Evolutionary conservation across 2,113 vertebrate genomes (phyloP).

Genomic region (Callaeas wilsoni): DNA sequence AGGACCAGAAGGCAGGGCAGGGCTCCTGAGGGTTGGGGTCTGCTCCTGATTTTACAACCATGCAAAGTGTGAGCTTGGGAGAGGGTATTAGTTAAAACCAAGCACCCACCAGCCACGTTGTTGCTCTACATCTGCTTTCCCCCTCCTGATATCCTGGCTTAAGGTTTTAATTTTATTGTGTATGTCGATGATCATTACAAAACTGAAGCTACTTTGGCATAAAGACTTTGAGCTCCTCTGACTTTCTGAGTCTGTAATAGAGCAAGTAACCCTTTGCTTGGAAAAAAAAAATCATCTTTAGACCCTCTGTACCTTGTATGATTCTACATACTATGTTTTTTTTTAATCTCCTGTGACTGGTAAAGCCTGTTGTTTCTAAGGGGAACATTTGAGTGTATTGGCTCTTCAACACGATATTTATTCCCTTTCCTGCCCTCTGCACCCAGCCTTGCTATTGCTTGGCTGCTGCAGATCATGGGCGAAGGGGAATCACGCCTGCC

Average conservation of each 20-base stretch:
- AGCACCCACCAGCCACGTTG: rapidly evolving
- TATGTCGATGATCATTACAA: background rate
- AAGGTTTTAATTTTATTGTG: background rate
- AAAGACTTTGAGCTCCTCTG: background rate
- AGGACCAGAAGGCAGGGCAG: background rate
- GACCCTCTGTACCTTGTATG: background rate
- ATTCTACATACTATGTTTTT: no score
- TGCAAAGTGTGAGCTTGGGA: background rate
- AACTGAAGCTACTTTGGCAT: background rate
- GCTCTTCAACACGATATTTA: no score
- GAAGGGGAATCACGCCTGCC: no score
- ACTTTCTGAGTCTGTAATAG: background rate
- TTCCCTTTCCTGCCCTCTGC: no score
- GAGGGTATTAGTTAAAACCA: background rate
- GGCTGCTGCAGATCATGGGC: no score
- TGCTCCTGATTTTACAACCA: background rate
- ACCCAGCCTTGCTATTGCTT: no score
- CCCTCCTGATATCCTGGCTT: background rate
- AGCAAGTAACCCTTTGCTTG: background rate
- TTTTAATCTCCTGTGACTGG: no score
- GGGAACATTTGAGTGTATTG: no score
- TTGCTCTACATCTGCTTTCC: background rate
- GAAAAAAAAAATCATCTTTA: background rate
- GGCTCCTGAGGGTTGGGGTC: background rate
- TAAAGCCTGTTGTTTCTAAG: no score